Percentiles rank a stretch among this genome's conserved stretches.
Evolutionary conservation across 2,113 vertebrate genomes (phyloP).

Genomic region (Pachycephala philippinensis): DNA sequence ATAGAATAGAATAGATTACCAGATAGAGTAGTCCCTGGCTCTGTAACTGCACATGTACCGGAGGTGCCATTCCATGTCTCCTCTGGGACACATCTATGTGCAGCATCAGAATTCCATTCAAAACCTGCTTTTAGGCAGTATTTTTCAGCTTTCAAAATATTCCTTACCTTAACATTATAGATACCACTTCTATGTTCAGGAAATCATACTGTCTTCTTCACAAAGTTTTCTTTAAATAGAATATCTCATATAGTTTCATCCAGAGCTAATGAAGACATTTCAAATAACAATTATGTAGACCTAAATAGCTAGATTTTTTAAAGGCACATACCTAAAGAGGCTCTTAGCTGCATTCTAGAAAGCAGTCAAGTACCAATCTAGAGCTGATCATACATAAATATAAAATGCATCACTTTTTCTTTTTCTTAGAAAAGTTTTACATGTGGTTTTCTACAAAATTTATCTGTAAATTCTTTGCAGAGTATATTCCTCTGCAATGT

Average conservation of each 20-base stretch:
- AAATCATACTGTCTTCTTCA: not conserved
- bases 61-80: not conserved
- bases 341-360: not conserved
- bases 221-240: not conserved
- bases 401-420: not conserved
- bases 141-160: not conserved
- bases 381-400: not conserved
- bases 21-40: not conserved
- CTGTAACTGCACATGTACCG: not conserved
- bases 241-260: not conserved
- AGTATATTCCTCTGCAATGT: not conserved
- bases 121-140: not conserved
- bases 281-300: not conserved
- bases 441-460: not conserved
- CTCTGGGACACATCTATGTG: not conserved
- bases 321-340: not conserved
- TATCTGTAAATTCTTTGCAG: not conserved
- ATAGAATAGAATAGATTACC: not conserved
- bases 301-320: not conserved
- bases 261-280: not conserved
- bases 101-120: not conserved
- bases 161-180: not conserved
- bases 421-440: not conserved
- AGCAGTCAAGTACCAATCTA: not conserved
- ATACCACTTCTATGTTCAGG: not conserved